Conservation (phyloP, 2,797 vertebrate species). For the Eurystomus glaucurus region DNA sequence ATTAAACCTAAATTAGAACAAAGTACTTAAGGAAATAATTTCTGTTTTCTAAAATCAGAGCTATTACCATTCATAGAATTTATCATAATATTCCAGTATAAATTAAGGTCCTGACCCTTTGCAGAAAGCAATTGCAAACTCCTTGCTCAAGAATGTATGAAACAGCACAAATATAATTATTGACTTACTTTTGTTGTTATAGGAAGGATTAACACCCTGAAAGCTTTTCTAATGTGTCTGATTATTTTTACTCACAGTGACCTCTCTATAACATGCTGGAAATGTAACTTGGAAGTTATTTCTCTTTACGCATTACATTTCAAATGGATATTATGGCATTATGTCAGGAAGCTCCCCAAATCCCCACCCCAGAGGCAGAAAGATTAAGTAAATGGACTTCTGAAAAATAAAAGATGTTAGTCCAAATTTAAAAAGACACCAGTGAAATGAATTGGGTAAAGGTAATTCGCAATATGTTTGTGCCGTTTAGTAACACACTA, state of each 20-base stretch:
- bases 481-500: neutral
- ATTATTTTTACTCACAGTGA: neutral
- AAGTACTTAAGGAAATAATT: neutral
- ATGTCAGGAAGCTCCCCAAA: neutral
- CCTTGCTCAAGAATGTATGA: neutral
- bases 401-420: neutral
- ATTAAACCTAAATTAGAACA: neutral
- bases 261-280: neutral
- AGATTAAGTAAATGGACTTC: neutral
- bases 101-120: slow-evolving; percentile 10
- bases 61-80: neutral
- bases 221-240: neutral
- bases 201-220: neutral
- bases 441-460: accelerated
- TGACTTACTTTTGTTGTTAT: neutral
- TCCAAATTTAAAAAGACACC: neutral
- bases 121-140: neutral
- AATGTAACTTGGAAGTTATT: neutral
- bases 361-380: neutral
- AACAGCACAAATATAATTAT: neutral
- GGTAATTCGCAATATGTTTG: neutral
- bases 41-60: neutral
- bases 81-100: slow-evolving; percentile 4
- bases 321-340: neutral
- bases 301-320: neutral